These are phyloP conservation scores for Meghimatium bilineatum DNA, from an alignment of 2,888 invertebrate species.

Conservation along the genomic window DNA sequence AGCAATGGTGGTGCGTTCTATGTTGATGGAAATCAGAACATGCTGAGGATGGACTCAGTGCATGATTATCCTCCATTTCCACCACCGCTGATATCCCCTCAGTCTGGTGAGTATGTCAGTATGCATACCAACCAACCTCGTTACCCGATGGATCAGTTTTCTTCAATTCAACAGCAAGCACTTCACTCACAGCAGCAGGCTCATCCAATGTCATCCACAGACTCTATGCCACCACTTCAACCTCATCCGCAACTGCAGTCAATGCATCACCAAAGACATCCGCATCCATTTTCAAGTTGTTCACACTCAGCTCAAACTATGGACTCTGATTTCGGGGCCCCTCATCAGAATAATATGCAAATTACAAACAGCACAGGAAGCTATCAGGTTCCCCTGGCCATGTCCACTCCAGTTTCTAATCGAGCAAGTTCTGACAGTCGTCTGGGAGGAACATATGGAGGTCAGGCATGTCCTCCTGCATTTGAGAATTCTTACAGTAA, in stretches of 20 bases:
- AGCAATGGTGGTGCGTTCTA: constrained; percentile 43
- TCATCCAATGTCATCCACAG: constrained; percentile 4
- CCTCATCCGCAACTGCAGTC: constrained; percentile 15
- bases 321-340: constrained; percentile 21
- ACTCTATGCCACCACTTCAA: constrained; percentile 23
- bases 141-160: constrained; percentile 36
- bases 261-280: constrained; percentile 13
- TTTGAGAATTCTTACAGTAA: constrained; percentile 26
- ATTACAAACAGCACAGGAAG: constrained; percentile 20
- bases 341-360: constrained; percentile 41
- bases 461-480: constrained; percentile 19
- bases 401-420: constrained; percentile 41
- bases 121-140: constrained; percentile 33
- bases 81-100: constrained; percentile 5
- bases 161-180: constrained; percentile 47
- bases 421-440: background rate
- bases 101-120: constrained; percentile 13
- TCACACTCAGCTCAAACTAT: constrained; percentile 18
- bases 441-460: constrained; percentile 25
- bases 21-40: constrained; percentile 65
- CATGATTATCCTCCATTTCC: constrained; percentile 39
- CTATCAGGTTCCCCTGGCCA: constrained; percentile 41
- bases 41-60: constrained; percentile 54
- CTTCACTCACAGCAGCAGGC: constrained; percentile 15
- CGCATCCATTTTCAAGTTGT: constrained; percentile 34